Percentiles rank a stretch among this genome's conserved stretches.
Conservation (phyloP, 30 jellyfish, hydroid and myxozoan genomes). For the Pseudorhiza aurosa region DNA sequence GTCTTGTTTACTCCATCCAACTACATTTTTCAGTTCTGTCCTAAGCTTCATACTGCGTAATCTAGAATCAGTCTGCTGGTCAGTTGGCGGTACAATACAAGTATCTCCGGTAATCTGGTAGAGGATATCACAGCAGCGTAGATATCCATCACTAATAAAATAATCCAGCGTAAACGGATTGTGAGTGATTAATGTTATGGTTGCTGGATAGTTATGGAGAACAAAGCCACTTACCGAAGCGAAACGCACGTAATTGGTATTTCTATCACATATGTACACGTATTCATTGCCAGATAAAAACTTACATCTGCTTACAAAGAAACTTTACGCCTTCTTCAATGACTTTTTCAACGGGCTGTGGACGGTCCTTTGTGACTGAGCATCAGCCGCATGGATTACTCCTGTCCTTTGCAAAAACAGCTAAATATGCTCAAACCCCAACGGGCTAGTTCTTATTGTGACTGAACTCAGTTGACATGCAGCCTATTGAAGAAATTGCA, state of each 20-base stretch:
- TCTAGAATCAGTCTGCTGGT: no score
- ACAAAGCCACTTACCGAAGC: background rate
- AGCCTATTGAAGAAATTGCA: background rate
- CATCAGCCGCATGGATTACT: slow-evolving; percentile 2
- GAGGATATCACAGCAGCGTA: background rate
- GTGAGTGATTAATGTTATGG: background rate
- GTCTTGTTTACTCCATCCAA: no score
- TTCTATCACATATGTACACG: background rate
- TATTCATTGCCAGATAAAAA: slow-evolving; percentile 1
- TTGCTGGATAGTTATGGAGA: background rate
- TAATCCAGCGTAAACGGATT: background rate
- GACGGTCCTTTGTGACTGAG: background rate
- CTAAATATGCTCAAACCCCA: background rate
- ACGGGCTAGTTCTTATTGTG: background rate
- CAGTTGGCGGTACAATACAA: no score
- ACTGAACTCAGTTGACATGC: background rate
- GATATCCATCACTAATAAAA: background rate
- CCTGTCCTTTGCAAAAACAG: background rate
- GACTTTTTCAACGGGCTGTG: background rate
- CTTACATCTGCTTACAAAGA: background rate
- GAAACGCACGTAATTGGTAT: background rate
- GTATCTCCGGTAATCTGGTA: background rate
- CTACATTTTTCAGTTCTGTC: no score
- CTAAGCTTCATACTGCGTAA: no score
- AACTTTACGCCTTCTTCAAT: background rate